Evolutionary conservation across 2,888 invertebrate species (phyloP), one percentile per base, ranked within the genome.

Genomic region (Harpalus rubripes): DNA sequence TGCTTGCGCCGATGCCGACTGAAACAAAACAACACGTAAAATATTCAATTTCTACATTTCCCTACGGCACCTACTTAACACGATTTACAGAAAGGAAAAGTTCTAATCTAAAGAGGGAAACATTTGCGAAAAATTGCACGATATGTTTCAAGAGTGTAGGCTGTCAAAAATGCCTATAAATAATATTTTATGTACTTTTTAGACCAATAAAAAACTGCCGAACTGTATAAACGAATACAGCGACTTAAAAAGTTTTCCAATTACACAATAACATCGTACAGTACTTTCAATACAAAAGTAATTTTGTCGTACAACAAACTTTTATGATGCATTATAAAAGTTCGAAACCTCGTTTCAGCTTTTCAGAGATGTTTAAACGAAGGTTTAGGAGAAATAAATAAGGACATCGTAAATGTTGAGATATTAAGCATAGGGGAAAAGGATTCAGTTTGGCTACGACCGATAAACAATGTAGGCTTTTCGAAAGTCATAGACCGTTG

Each of bases 1-100:
- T 86, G 96, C 96, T 91, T 96, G 96, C 89, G 96, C 96, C 88
- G 95, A 95, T 88, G 96, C 95, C 90, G 95, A 96, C 96, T 96
- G 94, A 87, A 94, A 93, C 89, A 91, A 89, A 91, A 88, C 87
- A 87, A 87, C 52, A 10, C 58, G 79, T 76, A 56, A 82, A 82
- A 82, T 82, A 82, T 82, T 82, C 72, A 82, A 74, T 74, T 82
- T 84, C 52, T 41, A 76, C 63, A 76, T 84, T 74, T 76, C 83
- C 83, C 83, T 41, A 63, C 7, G 63, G 84, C 22, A 61, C 26
- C n/a, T 16, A 84, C 32, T 83, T 83, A 78, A 84, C 78, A 61
- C 44, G 65, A 84, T 84, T 84, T 84, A 32, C 65, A 52, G 78
- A 84, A 84, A 84, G 59, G 83, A 56, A 76, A 76, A 76, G 76